These are phyloP conservation scores for Stenolophus ochropezus DNA, from an alignment of 2,888 invertebrate species.

Conservation along the genomic window DNA sequence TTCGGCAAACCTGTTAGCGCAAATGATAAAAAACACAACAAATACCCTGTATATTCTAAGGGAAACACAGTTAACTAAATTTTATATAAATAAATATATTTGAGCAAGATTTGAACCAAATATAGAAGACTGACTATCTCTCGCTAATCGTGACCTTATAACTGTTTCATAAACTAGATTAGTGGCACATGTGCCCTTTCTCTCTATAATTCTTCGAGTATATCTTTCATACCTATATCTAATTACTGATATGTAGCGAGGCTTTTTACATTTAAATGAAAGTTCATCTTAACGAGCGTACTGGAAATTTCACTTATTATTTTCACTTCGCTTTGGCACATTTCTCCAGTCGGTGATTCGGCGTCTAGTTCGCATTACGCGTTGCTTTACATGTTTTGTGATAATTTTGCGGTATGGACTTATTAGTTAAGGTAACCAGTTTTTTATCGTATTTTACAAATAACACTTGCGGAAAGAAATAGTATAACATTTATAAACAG, in stretches of 20 bases:
- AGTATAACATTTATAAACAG: too few species aligned
- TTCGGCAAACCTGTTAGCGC: too few species aligned
- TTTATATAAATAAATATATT: too few species aligned
- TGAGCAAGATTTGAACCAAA: neutral
- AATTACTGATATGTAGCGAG: neutral
- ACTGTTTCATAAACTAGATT: conserved; percentile 22
- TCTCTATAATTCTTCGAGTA: neutral
- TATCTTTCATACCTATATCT: neutral
- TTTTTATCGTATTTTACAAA: neutral
- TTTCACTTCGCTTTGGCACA: conserved; percentile 35
- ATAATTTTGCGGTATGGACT: conserved; percentile 1
- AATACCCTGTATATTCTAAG: too few species aligned
- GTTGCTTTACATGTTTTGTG: neutral
- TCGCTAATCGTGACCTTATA: neutral
- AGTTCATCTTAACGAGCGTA: neutral
- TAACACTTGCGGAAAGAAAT: too few species aligned
- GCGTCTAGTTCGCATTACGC: neutral
- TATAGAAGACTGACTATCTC: neutral
- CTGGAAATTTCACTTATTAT: conserved; percentile 31
- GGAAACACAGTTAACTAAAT: too few species aligned
- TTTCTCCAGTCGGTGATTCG: conserved; percentile 4
- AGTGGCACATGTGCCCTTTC: conserved; percentile 5
- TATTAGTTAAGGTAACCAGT: conserved; percentile 19
- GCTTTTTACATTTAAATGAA: conserved; percentile 19
- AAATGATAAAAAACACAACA: too few species aligned